Base-by-base conservation (phyloP, 2,888 invertebrate species). In the Embidobia sp. region DNA sequence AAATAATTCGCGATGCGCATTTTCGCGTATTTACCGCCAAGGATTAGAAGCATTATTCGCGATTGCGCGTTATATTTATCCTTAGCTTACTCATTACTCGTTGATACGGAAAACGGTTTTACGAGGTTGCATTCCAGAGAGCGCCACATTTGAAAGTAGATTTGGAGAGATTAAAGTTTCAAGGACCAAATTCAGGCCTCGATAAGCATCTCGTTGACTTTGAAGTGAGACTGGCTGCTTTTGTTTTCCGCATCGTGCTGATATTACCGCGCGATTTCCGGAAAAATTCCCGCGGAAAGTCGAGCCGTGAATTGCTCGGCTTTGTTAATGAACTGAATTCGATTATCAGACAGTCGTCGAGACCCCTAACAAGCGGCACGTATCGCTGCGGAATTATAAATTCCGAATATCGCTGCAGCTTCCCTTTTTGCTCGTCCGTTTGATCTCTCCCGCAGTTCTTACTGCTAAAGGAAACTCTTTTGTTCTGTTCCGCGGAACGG, bases 121-220 rank as follows among this genome's bases (percentile, higher is more conserved):
- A 61, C 51, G 66, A 67, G 46, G 31, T 29, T 37, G 11, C n/a
- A 37, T 44, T 66, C 31, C 16, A 15, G 46, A 33, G 37, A 10
- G n/a, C n/a, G 27, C 49, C 64, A 59, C 48, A 59, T 67, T 66
- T 40, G 44, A 75, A 61, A 75, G 55, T 75, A 61, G 74, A 55
- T 61, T 61, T 31, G 53, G n/a, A 40, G 67, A 75, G 74, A 75
- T 75, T 67, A 67, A 75, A 75, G 46, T 75, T 67, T 75, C 67
- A 48, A 67, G 67, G 61, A 51, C 61, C 53, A 35, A 48, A 67
- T 67, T 61, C 33, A 63, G 74, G 61, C 63, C 61, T 51, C 48
- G 74, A 75, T 75, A 75, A 75, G 74, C 61, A 75, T 67, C 74
- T 67, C 67, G 61, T 75, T 74, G 67, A 74, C 67, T 74, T 40